Base-by-base conservation (phyloP, 2,113 vertebrate species). In the Lycaon pictus region DNA sequence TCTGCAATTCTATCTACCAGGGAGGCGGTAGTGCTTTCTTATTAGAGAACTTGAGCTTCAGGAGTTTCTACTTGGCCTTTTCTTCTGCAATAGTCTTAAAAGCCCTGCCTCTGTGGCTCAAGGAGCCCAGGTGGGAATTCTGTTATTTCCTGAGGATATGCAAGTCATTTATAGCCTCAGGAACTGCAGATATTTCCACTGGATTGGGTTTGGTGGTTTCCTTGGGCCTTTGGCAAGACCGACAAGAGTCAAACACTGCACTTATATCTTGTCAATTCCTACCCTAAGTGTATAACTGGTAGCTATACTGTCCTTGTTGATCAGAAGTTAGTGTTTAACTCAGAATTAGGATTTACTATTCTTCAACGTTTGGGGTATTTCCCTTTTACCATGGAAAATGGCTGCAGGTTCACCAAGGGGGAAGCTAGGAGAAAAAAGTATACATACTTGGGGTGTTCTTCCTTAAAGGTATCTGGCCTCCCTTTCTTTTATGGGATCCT, bases 241-340 rank as follows among this genome's bases (percentile, higher is more conserved):
- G 25, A 81, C 58, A 32, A 77, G 35, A 23, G 32, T 72, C 71
- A 88, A 81, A 48, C 89, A 69, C 19, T 71, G 15, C 67, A 56
- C 63, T 48, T 96, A 22, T 23, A 74, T 74, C 35, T 88, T 84
- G n/a, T 88, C 77, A 63, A 1, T 56, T 9, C 60, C 32, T 17
- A n/a, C n/a, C 16, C 65, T 63, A 97, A 90, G 37, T 71, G 63
- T 76, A 12, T 93, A 43, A 71, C n/a, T 22, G 48, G 55, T 79
- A 15, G 19, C 37, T 37, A 65, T 58, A 90, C 35, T 35, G 84
- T 77, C 76, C 17, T 88, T 12, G 15, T 17, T 95, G 35, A 86
- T 13, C 62, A 95, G 69, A 93, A 90, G 53, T 72, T 51, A 72
- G 23, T 80, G 32, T 83, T 77, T 93, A 97, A 86, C 20, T 92